A percentile compares a stretch with the other conserved stretches of the same genome.
Conservation (phyloP, 1,140 invertebrate species). For the Caenorhabditis brenneri region DNA sequence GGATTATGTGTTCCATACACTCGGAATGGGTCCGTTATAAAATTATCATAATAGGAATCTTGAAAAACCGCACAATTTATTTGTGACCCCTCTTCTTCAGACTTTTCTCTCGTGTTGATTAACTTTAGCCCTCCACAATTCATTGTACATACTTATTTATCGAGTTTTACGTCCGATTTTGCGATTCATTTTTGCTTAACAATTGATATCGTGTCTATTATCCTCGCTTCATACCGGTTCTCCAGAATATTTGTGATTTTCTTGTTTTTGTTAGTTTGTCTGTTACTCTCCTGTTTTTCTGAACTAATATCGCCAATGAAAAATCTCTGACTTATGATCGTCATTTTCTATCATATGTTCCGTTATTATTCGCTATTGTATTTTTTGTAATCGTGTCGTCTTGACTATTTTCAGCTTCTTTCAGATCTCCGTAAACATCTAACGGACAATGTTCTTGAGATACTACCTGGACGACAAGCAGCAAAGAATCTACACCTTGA, state of each 20-base stretch:
- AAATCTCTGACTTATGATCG: not conserved
- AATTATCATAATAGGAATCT: not conserved
- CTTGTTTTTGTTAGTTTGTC: not conserved
- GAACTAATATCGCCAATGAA: not conserved
- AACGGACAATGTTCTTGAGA: constrained; percentile 73
- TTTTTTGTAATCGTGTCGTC: not conserved
- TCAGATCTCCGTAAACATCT: not conserved
- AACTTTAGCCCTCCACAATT: not conserved
- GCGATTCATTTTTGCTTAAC: not conserved
- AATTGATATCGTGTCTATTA: constrained; percentile 27
- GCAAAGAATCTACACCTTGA: constrained; percentile 74
- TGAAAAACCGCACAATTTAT: not conserved
- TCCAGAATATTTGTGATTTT: not conserved
- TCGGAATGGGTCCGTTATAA: constrained; percentile 65
- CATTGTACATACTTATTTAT: constrained; percentile 29
- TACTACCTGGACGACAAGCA: constrained; percentile 73
- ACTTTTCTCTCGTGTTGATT: no score
- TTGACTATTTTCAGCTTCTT: not conserved
- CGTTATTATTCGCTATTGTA: not conserved
- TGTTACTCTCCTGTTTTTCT: not conserved
- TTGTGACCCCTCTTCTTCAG: not conserved
- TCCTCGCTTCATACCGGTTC: constrained; percentile 18
- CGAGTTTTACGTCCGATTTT: not conserved
- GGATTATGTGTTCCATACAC: constrained; percentile 67
- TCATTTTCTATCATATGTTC: not conserved